Conservation (phyloP, 2,888 invertebrate species). For the Chaitophorus viminalis region DNA sequence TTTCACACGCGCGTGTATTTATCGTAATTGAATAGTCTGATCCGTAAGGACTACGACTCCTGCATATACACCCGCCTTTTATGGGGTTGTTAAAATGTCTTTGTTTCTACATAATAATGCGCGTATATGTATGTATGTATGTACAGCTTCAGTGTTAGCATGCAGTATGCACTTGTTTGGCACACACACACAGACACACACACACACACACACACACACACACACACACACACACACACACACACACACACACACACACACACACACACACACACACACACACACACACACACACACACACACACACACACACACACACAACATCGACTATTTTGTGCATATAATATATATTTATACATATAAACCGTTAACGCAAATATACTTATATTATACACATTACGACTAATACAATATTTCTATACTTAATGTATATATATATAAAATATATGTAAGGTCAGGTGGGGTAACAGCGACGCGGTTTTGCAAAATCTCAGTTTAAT, state of each 20-base stretch:
- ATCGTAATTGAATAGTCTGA: constrained; percentile 11
- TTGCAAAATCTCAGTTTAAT: no score
- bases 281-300: not conserved
- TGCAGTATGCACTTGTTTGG: not conserved
- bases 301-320: not conserved
- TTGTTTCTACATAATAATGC: not conserved
- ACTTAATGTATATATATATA: not conserved
- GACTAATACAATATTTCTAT: not conserved
- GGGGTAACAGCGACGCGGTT: no score
- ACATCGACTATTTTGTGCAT: not conserved
- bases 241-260: not conserved
- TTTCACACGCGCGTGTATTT: not conserved
- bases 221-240: not conserved
- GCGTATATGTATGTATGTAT: not conserved
- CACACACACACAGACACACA: not conserved
- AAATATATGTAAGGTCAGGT: no score
- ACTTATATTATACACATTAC: not conserved
- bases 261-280: not conserved
- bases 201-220: no score
- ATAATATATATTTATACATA: not conserved
- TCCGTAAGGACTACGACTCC: not conserved
- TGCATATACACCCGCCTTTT: not conserved
- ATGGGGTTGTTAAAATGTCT: constrained; percentile 25
- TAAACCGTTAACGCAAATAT: not conserved
- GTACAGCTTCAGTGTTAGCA: not conserved